Evolutionary conservation across 1,140 invertebrate species (phyloP), one percentile per base, ranked within the genome.

Genomic region (Ephestia elutella): DNA sequence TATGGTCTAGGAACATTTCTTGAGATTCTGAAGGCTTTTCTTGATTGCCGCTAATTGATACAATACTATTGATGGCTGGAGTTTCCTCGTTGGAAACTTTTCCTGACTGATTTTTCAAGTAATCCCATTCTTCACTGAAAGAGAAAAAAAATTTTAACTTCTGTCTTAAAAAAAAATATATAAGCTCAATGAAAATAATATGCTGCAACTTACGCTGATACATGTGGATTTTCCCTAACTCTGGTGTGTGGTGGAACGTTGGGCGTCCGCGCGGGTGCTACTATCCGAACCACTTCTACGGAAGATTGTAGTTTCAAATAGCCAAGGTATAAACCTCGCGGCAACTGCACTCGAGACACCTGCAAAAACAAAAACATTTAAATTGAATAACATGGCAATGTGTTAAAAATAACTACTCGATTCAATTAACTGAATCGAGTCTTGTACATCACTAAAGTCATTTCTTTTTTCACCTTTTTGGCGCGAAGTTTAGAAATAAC

Each of bases 241-340:
- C 97, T 96, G 59, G 93, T 94, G 87, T 97, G 95, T 2, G 97
- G 98, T 65, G 98, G 90, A 63, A 98, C 94, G 86, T 98, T 99
- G 9, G 98, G 98, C 0, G 94, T 93, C 75, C 96, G 95, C 30
- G 94, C 91, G 0, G 96, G 95, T 15, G 98, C 97, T 1, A 99
- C 92, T n/a, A 99, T 93, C 73, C 97, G 93, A 32, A 99, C 95
- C 3, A 96, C 92, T 83, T 99, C 97, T 54, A 99, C 95, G 5
- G 96, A 97, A 70, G 95, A 98, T 73, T 97, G 96, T 90, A 99
- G 93, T 81, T 99, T 98, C 49, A 99, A 89, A 86, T 98, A 99
- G 17, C 97, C 96, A 59, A 99, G 89, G 85, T 99, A 99, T 5
- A 99, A 90, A 0, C 98, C 98, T 54, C 93, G 93, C 0, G 92